Conservation (phyloP, 2,888 invertebrate genomes). For the Synergus laeviventris region DNA sequence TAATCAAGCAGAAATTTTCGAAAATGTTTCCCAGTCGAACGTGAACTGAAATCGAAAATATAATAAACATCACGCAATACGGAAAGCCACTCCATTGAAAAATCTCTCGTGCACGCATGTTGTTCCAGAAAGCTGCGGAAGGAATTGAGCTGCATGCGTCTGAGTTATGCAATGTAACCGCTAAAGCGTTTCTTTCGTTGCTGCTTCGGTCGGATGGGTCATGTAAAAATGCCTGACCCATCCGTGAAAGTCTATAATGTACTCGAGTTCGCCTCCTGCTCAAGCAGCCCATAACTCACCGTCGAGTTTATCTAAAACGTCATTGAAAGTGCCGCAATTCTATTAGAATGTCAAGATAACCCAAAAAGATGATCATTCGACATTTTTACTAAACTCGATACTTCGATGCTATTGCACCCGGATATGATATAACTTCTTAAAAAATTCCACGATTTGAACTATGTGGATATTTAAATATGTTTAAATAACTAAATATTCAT, state of each 20-base stretch:
- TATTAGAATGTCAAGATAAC: slow-evolving; percentile 35
- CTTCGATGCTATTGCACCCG: background rate
- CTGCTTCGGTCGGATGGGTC: slow-evolving; percentile 51
- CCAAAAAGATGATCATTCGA: slow-evolving; percentile 15
- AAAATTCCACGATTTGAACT: background rate
- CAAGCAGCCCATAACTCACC: slow-evolving; percentile 39
- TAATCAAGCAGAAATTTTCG: background rate
- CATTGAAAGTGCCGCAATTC: slow-evolving; percentile 40
- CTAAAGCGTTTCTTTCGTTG: slow-evolving; percentile 45
- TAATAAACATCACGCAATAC: background rate
- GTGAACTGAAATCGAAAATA: background rate
- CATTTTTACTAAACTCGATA: slow-evolving; percentile 21
- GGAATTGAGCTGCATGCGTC: slow-evolving; percentile 47
- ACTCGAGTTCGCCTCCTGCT: slow-evolving; percentile 36
- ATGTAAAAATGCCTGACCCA: slow-evolving; percentile 53
- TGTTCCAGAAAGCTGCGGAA: slow-evolving; percentile 51
- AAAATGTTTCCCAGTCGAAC: no score
- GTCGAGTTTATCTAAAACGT: slow-evolving; percentile 45
- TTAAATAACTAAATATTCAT: no score
- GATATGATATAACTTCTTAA: background rate
- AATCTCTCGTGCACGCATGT: background rate
- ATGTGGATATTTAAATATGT: no score
- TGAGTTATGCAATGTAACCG: slow-evolving; percentile 45
- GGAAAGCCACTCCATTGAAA: background rate
- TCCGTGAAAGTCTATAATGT: slow-evolving; percentile 54